phyloP scores from a whole-genome alignment of 2,888 invertebrate species.

The Odontocerum albicorne region DNA sequence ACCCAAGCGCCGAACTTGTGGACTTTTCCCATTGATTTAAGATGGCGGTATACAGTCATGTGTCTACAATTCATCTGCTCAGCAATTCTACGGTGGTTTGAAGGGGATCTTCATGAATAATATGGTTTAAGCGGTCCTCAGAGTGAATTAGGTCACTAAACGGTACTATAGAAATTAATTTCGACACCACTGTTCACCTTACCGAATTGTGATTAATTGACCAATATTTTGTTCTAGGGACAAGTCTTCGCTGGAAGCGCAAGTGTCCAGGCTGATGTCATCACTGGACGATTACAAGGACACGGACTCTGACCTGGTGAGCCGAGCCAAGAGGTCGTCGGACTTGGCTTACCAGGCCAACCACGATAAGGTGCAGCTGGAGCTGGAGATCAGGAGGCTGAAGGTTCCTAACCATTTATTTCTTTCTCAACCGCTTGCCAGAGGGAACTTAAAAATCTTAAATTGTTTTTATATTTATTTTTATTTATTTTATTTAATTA shows the following conservation, averaged over 20 bases:
- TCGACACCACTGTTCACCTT: conserved; percentile 1
- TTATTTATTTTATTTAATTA: too few relatives aligned
- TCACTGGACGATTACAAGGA: conserved; percentile 65
- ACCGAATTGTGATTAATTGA: neutral
- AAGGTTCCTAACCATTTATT: conserved; percentile 45
- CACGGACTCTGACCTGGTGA: conserved; percentile 61
- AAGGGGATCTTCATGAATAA: too few relatives aligned
- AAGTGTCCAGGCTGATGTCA: conserved; percentile 67
- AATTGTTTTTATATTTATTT: too few relatives aligned
- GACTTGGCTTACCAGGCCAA: conserved; percentile 76
- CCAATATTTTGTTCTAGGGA: conserved; percentile 52
- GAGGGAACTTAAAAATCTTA: neutral
- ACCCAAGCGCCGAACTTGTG: too few relatives aligned
- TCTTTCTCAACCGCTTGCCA: too few relatives aligned
- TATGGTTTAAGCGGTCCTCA: too few relatives aligned
- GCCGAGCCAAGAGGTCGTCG: conserved; percentile 66
- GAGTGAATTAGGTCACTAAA: too few relatives aligned
- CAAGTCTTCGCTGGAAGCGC: conserved; percentile 67
- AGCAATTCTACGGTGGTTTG: too few relatives aligned
- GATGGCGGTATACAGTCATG: too few relatives aligned
- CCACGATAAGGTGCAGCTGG: conserved; percentile 75
- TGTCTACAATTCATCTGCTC: too few relatives aligned
- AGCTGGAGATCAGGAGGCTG: conserved; percentile 72
- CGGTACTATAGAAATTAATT: too few relatives aligned
- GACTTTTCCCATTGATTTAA: too few relatives aligned